A percentile compares a stretch with the other conserved stretches of the same genome.
Conservation (phyloP, 2,888 invertebrate species). For the Muschampia plurimacula region DNA sequence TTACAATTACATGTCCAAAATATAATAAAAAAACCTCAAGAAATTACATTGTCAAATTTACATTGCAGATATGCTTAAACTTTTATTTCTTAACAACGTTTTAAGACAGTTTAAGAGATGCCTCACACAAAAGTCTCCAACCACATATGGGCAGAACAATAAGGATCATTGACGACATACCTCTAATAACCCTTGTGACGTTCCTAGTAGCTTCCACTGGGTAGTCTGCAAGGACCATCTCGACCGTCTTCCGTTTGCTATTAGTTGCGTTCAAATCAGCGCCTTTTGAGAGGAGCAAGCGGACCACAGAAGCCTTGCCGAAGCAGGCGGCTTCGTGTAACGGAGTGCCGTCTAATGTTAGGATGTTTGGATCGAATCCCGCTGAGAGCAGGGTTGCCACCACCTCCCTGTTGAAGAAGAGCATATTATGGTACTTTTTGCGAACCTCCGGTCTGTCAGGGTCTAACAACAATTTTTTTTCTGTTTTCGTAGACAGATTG, state of each 20-base stretch:
- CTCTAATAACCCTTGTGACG: slow-evolving; percentile 93
- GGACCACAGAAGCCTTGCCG: slow-evolving; percentile 95
- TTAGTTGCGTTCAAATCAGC: slow-evolving; percentile 93
- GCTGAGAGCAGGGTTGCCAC: slow-evolving; percentile 93
- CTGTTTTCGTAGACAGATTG: no score
- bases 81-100: no score
- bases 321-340: slow-evolving; percentile 97
- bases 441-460: no score
- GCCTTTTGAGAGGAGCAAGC: slow-evolving; percentile 92
- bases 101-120: no score
- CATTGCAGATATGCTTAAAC: no score
- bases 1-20: no score
- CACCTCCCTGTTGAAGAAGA: slow-evolving; percentile 86
- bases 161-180: slow-evolving; percentile 78
- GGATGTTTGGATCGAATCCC: slow-evolving; percentile 94
- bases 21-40: no score
- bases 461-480: no score
- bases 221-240: slow-evolving; percentile 94
- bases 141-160: no score
- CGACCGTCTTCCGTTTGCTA: slow-evolving; percentile 92
- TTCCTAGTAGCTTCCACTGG: slow-evolving; percentile 95
- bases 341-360: slow-evolving; percentile 95
- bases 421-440: background rate
- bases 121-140: no score
- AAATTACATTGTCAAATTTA: no score